Evolutionary conservation across 64 coral and sea anemone genomes (phyloP), one percentile per base, ranked within the genome.

Genomic region (Stylophora pistillata): DNA sequence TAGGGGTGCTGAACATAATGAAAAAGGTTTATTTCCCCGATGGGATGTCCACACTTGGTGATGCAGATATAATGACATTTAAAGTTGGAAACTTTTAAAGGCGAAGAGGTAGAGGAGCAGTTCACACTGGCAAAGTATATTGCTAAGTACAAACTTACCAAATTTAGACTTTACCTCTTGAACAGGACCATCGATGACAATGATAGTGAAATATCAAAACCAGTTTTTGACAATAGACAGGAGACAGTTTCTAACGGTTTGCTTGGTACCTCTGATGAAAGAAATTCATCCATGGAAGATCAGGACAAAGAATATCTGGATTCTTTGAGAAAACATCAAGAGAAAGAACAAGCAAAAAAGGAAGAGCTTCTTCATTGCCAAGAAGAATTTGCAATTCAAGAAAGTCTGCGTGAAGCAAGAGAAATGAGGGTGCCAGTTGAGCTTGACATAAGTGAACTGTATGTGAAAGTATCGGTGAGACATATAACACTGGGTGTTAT

Each of bases 281-380:
- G 85, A 73, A 53, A 33, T 6, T 14, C 85, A 23, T 15, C 61
- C 25, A 74, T 27, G 71, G 66, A 87, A 10, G n/a, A 30, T 28
- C 70, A 87, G 55, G 41, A 74, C 1, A 34, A 53, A 55, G 85
- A 74, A 74, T 87, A 87, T 87, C 27, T 58, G 2, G 85, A 74
- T 18, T 71, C 62, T 54, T 56, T 56, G 30, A 14, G 13, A 73
- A 71, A 41, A 20, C 53, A 74, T 27, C 11, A 27, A 52, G 64
- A 9, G 3, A 86, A 86, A 71, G 66, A 70, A 74, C 30, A 76
- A 56, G 47, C 25, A 2, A 74, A 68, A 68, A 82, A 59, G 34
- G 58, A 58, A 30, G 63, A 86, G 33, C 4, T 69, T 13, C 37
- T 61, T 16, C 28, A 20, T 17, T 37, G 82, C 30, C 82, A 69